Conservation (phyloP, 1,140 invertebrate species). For the Tetraneura akinire region DNA sequence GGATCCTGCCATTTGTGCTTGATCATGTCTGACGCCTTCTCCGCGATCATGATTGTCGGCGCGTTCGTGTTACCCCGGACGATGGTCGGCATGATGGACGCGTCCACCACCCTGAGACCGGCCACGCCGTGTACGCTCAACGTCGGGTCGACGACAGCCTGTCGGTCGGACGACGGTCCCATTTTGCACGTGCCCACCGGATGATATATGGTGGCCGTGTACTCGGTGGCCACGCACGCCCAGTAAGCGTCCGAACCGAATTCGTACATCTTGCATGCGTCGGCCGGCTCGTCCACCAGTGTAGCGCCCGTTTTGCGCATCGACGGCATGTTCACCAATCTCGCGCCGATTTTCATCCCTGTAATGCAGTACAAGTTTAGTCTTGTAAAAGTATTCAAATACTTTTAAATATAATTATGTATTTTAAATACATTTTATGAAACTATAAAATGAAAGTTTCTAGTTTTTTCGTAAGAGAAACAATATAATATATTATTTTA, state of each 20-base stretch:
- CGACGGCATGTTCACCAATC: slow-evolving; percentile 36
- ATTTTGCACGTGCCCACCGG: slow-evolving; percentile 67
- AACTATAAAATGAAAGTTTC: not conserved
- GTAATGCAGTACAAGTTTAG: too few species aligned
- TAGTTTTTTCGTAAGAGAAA: not conserved
- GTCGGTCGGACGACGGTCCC: slow-evolving; percentile 59
- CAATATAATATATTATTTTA: not conserved
- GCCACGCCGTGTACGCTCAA: slow-evolving; percentile 60
- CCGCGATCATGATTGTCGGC: slow-evolving; percentile 65
- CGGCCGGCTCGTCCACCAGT: slow-evolving; percentile 70
- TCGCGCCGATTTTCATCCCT: slow-evolving; percentile 53
- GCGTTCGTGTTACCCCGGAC: slow-evolving; percentile 64
- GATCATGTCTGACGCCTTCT: slow-evolving; percentile 64
- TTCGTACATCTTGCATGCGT: slow-evolving; percentile 76
- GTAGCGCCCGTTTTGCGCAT: slow-evolving; percentile 66
- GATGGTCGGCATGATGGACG: slow-evolving; percentile 61
- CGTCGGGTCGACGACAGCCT: slow-evolving; percentile 61
- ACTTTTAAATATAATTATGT: too few species aligned
- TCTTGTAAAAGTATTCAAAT: too few species aligned
- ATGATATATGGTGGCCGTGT: slow-evolving; percentile 84
- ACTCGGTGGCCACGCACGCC: slow-evolving; percentile 76
- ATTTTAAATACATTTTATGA: not conserved
- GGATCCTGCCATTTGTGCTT: slow-evolving; percentile 56
- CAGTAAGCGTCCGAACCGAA: slow-evolving; percentile 81
- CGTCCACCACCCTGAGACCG: slow-evolving; percentile 60